Evolutionary conservation across 2,797 vertebrate genomes (phyloP).

Genomic region (Takifugu rubripes): DNA sequence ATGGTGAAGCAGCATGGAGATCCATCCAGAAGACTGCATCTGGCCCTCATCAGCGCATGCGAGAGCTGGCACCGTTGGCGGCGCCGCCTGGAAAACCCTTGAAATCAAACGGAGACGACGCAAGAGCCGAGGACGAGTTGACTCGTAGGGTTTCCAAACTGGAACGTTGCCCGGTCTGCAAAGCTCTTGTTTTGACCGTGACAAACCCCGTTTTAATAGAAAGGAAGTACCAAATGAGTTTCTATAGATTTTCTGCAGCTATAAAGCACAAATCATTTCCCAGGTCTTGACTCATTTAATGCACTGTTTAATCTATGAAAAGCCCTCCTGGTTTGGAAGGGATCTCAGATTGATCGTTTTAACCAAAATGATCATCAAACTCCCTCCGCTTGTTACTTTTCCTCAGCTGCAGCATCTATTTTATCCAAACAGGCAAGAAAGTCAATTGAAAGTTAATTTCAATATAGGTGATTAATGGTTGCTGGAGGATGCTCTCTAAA

Average conservation of each 20-base stretch:
- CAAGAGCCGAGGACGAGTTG: too few relatives aligned
- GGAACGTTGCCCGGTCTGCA: too few relatives aligned
- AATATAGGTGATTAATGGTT: slow-evolving; percentile 78
- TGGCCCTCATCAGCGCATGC: slow-evolving; percentile 17
- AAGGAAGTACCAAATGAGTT: slow-evolving; percentile 7
- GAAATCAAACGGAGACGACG: too few relatives aligned
- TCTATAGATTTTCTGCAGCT: slow-evolving; percentile 3
- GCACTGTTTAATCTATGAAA: slow-evolving; percentile 16
- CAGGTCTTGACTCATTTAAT: slow-evolving; percentile 16
- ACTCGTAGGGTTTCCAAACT: too few relatives aligned
- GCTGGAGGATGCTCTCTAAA: slow-evolving; percentile 69
- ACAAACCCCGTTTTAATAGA: not conserved
- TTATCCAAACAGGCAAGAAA: slow-evolving; percentile 67
- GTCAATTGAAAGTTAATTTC: slow-evolving; percentile 81
- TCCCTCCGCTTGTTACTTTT: slow-evolving; percentile 34
- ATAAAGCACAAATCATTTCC: too few relatives aligned
- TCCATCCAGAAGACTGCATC: slow-evolving; percentile 35
- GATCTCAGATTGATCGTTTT: not conserved
- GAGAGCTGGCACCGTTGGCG: not conserved
- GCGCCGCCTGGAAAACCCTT: too few relatives aligned
- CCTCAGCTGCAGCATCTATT: slow-evolving; percentile 61
- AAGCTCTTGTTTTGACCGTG: not conserved
- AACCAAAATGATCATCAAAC: slow-evolving; percentile 30
- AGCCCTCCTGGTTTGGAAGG: slow-evolving; percentile 9
- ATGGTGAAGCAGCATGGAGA: slow-evolving; percentile 22